These are phyloP conservation scores for Lepidochitona cinerea DNA, from an alignment of 2,888 invertebrate genomes.

Conservation along the genomic window DNA sequence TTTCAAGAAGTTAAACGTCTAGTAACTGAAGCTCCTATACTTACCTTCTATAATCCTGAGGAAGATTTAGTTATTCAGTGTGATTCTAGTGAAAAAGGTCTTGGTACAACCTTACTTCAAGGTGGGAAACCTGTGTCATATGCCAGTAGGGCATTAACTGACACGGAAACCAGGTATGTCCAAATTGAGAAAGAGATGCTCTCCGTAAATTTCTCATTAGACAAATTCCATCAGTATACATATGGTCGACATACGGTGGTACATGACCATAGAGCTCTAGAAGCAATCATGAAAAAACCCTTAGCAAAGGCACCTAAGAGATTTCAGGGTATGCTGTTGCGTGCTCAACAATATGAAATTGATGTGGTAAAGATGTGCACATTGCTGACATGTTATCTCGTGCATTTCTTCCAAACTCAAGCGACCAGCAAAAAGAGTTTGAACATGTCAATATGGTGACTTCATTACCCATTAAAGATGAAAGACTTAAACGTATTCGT, in stretches of 20 bases:
- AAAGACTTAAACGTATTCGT: not conserved
- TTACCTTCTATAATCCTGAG: not conserved
- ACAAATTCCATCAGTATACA: conserved; percentile 15
- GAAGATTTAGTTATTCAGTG: not conserved
- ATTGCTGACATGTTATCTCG: conserved; percentile 37
- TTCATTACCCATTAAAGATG: not conserved
- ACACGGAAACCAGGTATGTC: conserved; percentile 17
- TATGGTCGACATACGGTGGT: conserved; percentile 11
- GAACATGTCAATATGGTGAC: not conserved
- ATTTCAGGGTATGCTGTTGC: conserved; percentile 13
- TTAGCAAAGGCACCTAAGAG: not conserved
- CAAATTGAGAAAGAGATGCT: conserved; percentile 26
- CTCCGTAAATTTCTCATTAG: too few species aligned
- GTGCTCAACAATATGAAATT: conserved; percentile 5
- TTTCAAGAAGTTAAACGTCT: not conserved
- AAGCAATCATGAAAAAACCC: conserved; percentile 10
- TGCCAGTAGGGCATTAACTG: conserved; percentile 11
- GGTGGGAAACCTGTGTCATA: conserved; percentile 16
- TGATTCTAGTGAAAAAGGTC: conserved; percentile 9
- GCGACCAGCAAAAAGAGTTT: not conserved
- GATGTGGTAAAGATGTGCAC: conserved; percentile 14
- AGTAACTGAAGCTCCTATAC: not conserved
- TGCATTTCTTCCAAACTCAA: conserved; percentile 16
- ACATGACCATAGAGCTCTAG: conserved; percentile 15
- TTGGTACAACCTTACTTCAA: conserved; percentile 14